A percentile compares a stretch with the other conserved stretches of the same genome.
Evolutionary conservation across 2,888 invertebrate genomes (phyloP).

Genomic region (Colletes collaris): DNA sequence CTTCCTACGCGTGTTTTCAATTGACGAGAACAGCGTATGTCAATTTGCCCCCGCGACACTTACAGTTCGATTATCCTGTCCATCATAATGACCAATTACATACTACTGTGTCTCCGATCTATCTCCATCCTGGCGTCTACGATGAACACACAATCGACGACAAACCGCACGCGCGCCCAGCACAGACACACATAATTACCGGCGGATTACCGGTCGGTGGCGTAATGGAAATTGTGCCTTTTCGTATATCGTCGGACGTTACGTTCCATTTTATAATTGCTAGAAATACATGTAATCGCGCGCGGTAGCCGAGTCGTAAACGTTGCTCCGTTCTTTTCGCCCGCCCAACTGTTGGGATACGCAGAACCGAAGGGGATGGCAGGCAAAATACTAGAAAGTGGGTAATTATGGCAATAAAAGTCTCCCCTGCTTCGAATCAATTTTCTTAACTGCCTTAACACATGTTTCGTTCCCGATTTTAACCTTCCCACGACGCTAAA

Average conservation of each 20-base stretch:
- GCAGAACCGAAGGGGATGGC: background rate
- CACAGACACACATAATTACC: constrained; percentile 66
- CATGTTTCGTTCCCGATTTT: too few species aligned
- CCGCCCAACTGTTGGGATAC: background rate
- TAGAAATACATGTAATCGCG: constrained; percentile 66
- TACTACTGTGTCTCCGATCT: constrained; percentile 46
- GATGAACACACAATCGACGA: constrained; percentile 44
- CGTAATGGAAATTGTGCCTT: constrained; percentile 58
- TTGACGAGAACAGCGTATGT: constrained; percentile 48
- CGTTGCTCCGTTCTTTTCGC: background rate
- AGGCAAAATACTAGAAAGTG: background rate
- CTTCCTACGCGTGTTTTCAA: background rate
- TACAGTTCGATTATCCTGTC: constrained; percentile 64
- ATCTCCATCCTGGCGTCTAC: constrained; percentile 36
- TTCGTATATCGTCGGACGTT: constrained; percentile 44
- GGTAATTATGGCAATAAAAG: too few species aligned
- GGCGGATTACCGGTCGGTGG: constrained; percentile 50
- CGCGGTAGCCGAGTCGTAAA: constrained; percentile 45
- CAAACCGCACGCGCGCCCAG: constrained; percentile 49
- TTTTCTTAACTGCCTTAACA: too few species aligned
- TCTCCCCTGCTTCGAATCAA: too few species aligned
- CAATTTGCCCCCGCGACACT: constrained; percentile 63
- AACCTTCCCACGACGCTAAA: too few species aligned
- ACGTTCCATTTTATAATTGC: constrained; percentile 18
- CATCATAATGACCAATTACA: constrained; percentile 65